Evolutionary conservation across 2,797 vertebrate species (phyloP).

Genomic region (Alcedo atthis): DNA sequence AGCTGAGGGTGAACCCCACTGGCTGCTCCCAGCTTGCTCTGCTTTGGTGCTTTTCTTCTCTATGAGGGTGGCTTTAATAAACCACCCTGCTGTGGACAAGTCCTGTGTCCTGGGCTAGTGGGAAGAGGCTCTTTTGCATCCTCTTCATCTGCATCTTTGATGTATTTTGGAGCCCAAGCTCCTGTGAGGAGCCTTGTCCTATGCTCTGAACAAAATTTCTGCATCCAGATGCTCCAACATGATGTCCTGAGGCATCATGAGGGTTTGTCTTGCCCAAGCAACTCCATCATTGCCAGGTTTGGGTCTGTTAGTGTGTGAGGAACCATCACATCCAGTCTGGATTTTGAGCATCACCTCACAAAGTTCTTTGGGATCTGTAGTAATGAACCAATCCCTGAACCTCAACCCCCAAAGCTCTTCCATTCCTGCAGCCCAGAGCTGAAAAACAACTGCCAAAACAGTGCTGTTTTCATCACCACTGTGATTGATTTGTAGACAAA

Average conservation of each 20-base stretch:
- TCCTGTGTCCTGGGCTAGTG: accelerated
- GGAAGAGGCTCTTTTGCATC: background rate
- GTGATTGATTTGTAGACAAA: background rate
- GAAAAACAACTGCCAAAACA: background rate
- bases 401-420: background rate
- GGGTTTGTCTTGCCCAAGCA: background rate
- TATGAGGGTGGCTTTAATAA: background rate
- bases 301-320: background rate
- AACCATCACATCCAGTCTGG: background rate
- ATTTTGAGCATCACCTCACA: background rate
- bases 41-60: background rate
- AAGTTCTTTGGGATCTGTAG: background rate
- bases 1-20: background rate
- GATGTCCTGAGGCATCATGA: background rate
- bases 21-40: background rate
- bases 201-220: background rate
- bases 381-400: background rate
- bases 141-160: background rate
- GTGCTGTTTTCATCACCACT: background rate
- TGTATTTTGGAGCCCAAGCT: background rate
- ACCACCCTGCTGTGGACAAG: background rate
- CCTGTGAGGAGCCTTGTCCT: background rate
- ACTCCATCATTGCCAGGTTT: background rate
- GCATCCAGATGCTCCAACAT: background rate
- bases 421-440: background rate